Evolutionary conservation across 2,888 invertebrate species (phyloP).

Genomic region (Patella caerulea): DNA sequence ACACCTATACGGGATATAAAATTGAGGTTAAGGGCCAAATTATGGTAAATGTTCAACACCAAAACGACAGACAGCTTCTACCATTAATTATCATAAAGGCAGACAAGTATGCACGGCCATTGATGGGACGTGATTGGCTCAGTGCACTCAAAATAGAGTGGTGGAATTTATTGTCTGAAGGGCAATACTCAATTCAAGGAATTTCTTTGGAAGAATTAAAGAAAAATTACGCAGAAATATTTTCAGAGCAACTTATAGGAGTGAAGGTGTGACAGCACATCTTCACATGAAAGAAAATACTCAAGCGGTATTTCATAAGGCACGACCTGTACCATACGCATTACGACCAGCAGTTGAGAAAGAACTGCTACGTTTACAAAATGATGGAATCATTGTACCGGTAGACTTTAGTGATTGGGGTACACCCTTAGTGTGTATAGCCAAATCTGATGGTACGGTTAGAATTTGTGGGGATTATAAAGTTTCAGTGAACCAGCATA

Average conservation of each 20-base stretch:
- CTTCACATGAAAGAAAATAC: conserved; percentile 12
- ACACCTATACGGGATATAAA: background rate
- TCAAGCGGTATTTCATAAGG: conserved; percentile 11
- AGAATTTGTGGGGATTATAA: conserved; percentile 40
- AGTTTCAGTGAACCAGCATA: conserved; percentile 29
- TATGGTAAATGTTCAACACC: background rate
- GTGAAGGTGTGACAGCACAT: background rate
- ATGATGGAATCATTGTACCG: conserved; percentile 24
- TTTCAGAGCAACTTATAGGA: background rate
- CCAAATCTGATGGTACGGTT: conserved; percentile 29
- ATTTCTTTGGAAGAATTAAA: conserved; percentile 1
- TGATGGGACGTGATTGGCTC: background rate
- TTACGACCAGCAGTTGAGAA: conserved; percentile 3
- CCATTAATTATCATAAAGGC: too few relatives aligned
- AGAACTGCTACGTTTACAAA: conserved; percentile 14
- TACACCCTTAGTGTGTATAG: conserved; percentile 33
- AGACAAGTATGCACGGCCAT: background rate
- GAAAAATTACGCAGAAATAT: background rate
- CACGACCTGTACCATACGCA: conserved; percentile 20
- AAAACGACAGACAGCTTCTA: too few relatives aligned
- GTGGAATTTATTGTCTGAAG: background rate
- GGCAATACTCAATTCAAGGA: background rate
- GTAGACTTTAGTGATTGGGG: conserved; percentile 36
- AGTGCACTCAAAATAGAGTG: background rate
- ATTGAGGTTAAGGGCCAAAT: background rate